These are phyloP conservation scores for Lagocephalus sceleratus DNA, from an alignment of 2,797 vertebrate species.

Conservation along the genomic window DNA sequence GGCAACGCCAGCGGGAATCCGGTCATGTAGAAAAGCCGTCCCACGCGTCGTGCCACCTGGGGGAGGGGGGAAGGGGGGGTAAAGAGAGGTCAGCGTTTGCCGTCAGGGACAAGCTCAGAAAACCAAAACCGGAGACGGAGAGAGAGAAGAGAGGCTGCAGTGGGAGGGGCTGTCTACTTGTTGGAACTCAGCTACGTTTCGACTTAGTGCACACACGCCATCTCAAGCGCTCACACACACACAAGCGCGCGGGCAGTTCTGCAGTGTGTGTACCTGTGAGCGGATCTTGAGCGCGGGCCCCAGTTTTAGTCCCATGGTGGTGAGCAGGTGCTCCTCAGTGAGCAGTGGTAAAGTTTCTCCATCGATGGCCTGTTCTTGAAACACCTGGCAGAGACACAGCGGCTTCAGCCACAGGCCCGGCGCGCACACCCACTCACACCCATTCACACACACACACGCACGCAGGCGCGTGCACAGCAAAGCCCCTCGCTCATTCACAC, in stretches of 20 bases:
- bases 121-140: conserved; percentile 12
- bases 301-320: conserved; percentile 95
- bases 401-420: conserved; percentile 63
- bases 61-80: conserved; percentile 15
- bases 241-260: conserved; percentile 47
- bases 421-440: conserved; percentile 20
- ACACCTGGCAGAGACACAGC: conserved; percentile 84
- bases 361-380: conserved; percentile 95
- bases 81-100: neutral
- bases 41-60: conserved; percentile 90
- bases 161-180: conserved; percentile 57
- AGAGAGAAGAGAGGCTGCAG: conserved; percentile 16
- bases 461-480: conserved; percentile 10
- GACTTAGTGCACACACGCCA: conserved; percentile 8
- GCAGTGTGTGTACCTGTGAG: conserved; percentile 86
- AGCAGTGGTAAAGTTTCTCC: conserved; percentile 94
- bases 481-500: too few relatives aligned
- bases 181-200: conserved; percentile 33
- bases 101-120: neutral
- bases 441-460: conserved; percentile 27
- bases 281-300: conserved; percentile 96
- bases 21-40: conserved; percentile 93
- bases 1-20: conserved; percentile 92
- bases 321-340: conserved; percentile 94
- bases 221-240: conserved; percentile 28